Evolutionary conservation across 2,797 vertebrate species (phyloP).

Genomic region (Anomalospiza imberbis): DNA sequence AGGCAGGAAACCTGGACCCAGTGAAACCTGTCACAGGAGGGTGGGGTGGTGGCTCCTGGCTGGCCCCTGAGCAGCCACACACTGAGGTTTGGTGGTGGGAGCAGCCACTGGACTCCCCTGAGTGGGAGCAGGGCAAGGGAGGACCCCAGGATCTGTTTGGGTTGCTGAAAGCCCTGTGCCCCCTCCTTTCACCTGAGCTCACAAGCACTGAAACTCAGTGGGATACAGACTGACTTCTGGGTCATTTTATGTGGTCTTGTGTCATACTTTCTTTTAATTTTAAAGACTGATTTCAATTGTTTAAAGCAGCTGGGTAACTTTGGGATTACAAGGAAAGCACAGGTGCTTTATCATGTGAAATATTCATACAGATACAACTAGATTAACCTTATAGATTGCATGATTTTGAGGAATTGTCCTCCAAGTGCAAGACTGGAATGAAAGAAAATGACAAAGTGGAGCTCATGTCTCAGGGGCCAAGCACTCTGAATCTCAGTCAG

Average conservation of each 20-base stretch:
- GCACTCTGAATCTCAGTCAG: not conserved
- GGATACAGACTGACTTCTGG: not conserved
- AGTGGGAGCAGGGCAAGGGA: accelerated
- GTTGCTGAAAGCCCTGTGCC: not conserved
- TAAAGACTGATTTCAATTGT: not conserved
- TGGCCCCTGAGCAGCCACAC: accelerated
- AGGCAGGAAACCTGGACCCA: not conserved
- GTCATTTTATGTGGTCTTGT: not conserved
- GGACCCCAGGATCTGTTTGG: not conserved
- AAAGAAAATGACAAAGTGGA: not conserved
- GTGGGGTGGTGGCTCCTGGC: accelerated
- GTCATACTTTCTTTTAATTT: not conserved
- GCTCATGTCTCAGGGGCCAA: not conserved
- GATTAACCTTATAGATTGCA: not conserved
- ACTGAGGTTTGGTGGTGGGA: no score
- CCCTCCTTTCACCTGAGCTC: not conserved
- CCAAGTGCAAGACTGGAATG: not conserved
- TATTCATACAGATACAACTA: not conserved
- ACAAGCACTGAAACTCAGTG: not conserved
- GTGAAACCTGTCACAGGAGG: accelerated
- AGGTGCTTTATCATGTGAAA: not conserved
- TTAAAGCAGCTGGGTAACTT: not conserved
- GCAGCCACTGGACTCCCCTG: not conserved
- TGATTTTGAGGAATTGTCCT: not conserved
- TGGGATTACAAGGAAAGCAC: not conserved